Conservation (phyloP, 2,797 vertebrate species). For the Crotalus adamanteus region DNA sequence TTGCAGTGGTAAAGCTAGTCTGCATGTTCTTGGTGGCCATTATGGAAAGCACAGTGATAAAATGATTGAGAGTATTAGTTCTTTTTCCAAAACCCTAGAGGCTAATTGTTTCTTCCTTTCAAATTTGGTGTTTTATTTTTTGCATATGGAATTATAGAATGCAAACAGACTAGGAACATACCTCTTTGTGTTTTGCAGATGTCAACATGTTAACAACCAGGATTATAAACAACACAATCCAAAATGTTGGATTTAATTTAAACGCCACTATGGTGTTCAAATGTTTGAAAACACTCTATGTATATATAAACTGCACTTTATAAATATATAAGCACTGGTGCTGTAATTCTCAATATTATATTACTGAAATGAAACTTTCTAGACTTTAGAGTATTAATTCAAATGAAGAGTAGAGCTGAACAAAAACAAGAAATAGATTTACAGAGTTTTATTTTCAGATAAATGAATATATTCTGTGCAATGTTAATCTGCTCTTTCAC, state of each 20-base stretch:
- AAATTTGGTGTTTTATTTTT: not conserved
- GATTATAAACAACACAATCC: slow-evolving; percentile 19
- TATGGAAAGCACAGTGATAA: not conserved
- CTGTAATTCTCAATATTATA: not conserved
- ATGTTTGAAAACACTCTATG: slow-evolving; percentile 28
- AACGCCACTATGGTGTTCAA: slow-evolving; percentile 38
- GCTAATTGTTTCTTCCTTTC: not conserved
- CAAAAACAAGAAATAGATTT: not conserved
- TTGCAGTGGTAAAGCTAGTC: not conserved
- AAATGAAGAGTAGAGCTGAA: not conserved
- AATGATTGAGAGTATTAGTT: not conserved
- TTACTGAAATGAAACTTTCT: not conserved
- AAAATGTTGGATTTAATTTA: slow-evolving; percentile 26
- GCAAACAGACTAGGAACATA: slow-evolving; percentile 37
- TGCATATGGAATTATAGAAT: not conserved
- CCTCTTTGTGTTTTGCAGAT: slow-evolving; percentile 33
- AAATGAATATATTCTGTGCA: slow-evolving; percentile 27
- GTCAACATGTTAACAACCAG: slow-evolving; percentile 38
- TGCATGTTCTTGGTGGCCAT: not conserved
- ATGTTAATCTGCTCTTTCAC: slow-evolving; percentile 41
- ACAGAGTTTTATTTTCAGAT: slow-evolving; percentile 10
- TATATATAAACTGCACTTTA: not conserved
- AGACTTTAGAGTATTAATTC: not conserved
- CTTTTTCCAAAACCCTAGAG: not conserved
- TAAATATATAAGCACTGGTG: not conserved